Evolutionary conservation across 2,888 invertebrate species (phyloP).

Genomic region (Pterostichus madidus): DNA sequence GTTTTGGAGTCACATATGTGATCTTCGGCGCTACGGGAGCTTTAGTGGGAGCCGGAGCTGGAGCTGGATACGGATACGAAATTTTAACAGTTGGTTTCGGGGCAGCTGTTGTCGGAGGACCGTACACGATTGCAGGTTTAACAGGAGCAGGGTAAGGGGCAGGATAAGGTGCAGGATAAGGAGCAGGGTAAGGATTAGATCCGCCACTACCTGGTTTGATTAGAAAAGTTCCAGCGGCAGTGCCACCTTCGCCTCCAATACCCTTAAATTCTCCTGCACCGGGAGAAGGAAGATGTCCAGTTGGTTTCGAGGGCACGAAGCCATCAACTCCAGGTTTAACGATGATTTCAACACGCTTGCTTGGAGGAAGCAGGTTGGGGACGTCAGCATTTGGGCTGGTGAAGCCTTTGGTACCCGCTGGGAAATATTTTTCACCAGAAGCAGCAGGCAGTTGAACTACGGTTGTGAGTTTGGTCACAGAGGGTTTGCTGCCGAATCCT

Average conservation of each 20-base stretch:
- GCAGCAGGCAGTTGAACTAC: constrained; percentile 56
- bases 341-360: constrained; percentile 49
- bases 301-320: neutral
- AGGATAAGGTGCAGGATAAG: constrained; percentile 15
- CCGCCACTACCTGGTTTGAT: neutral
- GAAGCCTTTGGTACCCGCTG: constrained; percentile 61
- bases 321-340: constrained; percentile 49
- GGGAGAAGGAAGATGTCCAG: neutral
- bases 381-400: neutral
- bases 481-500: constrained; percentile 17
- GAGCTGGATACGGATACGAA: constrained; percentile 32
- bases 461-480: constrained; percentile 50
- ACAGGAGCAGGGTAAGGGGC: neutral
- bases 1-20: constrained; percentile 23
- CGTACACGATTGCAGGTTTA: constrained; percentile 49
- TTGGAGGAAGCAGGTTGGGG: constrained; percentile 50
- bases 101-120: constrained; percentile 55
- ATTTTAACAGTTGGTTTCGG: constrained; percentile 62
- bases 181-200: constrained; percentile 18
- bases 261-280: neutral
- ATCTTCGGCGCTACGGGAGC: constrained; percentile 9
- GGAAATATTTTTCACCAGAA: constrained; percentile 61
- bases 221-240: constrained; percentile 10
- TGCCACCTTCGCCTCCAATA: neutral
- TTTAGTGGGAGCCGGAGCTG: constrained; percentile 10